Percentiles rank a stretch among this genome's conserved stretches.
Conservation (phyloP, 2,888 invertebrate genomes). For the Rotaria macrura region DNA sequence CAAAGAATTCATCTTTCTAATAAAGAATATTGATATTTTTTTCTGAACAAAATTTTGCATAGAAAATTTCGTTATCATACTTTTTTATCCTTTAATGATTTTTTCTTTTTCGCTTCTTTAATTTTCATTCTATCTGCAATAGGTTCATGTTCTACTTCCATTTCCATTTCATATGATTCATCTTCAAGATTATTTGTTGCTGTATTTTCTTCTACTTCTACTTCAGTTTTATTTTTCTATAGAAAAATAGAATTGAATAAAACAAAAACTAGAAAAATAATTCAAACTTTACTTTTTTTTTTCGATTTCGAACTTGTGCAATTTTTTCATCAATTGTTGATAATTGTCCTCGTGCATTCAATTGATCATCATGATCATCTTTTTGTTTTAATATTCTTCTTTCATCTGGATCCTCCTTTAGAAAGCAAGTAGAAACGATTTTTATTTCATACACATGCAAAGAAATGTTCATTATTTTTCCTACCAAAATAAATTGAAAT, state of each 20-base stretch:
- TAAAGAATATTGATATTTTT: background rate
- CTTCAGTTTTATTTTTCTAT: background rate
- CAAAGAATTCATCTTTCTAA: constrained; percentile 21
- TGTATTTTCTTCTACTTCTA: background rate
- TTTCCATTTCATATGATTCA: constrained; percentile 16
- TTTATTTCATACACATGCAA: too few relatives aligned
- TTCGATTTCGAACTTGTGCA: background rate
- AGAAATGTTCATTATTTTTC: background rate
- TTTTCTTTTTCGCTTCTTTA: background rate
- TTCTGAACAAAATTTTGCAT: too few relatives aligned
- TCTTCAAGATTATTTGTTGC: background rate
- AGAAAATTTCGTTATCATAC: background rate
- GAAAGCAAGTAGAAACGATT: background rate
- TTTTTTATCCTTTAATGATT: background rate
- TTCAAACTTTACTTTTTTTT: background rate
- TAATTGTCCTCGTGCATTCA: background rate
- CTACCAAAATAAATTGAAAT: constrained; percentile 1
- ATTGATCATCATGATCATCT: background rate
- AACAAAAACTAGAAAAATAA: background rate
- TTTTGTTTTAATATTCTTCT: background rate
- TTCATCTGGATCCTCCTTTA: background rate
- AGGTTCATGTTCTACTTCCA: background rate
- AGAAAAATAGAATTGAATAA: background rate
- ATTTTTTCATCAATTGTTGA: constrained; percentile 8
- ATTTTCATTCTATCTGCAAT: background rate